phyloP scores from a whole-genome alignment of 2,888 invertebrate species.

The Onthophagus sagittarius region DNA sequence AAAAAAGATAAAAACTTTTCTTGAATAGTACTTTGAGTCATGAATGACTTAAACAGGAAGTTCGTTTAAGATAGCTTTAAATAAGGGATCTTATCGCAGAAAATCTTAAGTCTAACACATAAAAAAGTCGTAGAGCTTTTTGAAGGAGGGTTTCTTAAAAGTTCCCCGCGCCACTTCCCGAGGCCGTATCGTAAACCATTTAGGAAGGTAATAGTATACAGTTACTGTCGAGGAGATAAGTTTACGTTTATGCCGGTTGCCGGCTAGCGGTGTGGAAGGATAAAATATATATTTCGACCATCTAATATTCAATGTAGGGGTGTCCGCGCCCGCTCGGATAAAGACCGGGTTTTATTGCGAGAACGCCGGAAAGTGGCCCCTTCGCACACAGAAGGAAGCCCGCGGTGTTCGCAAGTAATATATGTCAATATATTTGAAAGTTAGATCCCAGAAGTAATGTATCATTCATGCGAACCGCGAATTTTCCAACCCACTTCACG shows the following conservation, averaged over 20 bases:
- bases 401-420: constrained; percentile 16
- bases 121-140: not conserved
- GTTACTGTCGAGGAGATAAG: constrained; percentile 3
- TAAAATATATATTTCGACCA: constrained; percentile 9
- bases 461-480: constrained; percentile 22
- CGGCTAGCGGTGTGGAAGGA: not conserved
- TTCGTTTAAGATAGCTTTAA: not conserved
- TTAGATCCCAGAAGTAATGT: constrained; percentile 23
- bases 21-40: not conserved
- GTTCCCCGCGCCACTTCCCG: not conserved
- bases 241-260: constrained; percentile 7
- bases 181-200: not conserved
- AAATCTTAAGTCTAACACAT: not conserved
- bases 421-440: constrained; percentile 24
- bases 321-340: not conserved
- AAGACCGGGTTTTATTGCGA: constrained; percentile 7
- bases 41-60: not conserved
- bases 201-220: not conserved
- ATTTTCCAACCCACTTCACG: constrained; percentile 20
- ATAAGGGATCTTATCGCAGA: not conserved
- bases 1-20: not conserved
- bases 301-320: constrained; percentile 7
- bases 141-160: not conserved
- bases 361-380: not conserved
- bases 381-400: not conserved